Evolutionary conservation across 2,797 vertebrate genomes (phyloP).

Genomic region (Notamacropus eugenii): DNA sequence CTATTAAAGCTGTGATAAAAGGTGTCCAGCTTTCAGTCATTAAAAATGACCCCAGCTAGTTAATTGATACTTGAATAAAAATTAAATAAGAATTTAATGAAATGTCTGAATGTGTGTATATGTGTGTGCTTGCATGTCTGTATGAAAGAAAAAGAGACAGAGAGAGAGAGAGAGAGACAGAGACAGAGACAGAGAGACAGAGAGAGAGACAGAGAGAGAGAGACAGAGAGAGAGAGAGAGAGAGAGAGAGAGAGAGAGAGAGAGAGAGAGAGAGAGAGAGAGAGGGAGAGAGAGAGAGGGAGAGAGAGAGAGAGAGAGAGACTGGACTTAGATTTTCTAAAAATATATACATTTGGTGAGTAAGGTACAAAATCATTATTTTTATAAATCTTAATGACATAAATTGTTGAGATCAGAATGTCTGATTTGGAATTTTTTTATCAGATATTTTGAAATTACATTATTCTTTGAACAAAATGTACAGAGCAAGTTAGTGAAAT

Average conservation of each 20-base stretch:
- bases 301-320: not conserved
- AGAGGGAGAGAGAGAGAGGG: too few relatives aligned
- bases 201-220: too few relatives aligned
- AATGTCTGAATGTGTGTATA: too few relatives aligned
- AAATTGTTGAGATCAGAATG: conserved; percentile 30
- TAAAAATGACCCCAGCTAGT: not conserved
- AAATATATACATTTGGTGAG: conserved; percentile 45
- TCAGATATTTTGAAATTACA: conserved; percentile 41
- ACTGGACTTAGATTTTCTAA: conserved; percentile 39
- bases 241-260: too few relatives aligned
- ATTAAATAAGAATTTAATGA: not conserved
- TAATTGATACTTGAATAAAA: not conserved
- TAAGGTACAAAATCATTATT: conserved; percentile 49
- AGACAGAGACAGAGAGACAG: too few relatives aligned
- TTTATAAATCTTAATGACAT: not conserved
- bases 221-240: too few relatives aligned
- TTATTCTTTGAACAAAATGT: conserved; percentile 52
- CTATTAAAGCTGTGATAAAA: not conserved
- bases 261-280: too few relatives aligned
- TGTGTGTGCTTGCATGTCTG: too few relatives aligned
- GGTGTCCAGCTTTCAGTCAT: not conserved
- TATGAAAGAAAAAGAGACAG: too few relatives aligned
- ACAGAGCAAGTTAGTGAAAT: not conserved
- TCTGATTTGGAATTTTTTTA: conserved; percentile 39
- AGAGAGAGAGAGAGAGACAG: too few relatives aligned